Base-by-base conservation (phyloP, 2,113 vertebrate genomes). In the Gobio gobio region DNA sequence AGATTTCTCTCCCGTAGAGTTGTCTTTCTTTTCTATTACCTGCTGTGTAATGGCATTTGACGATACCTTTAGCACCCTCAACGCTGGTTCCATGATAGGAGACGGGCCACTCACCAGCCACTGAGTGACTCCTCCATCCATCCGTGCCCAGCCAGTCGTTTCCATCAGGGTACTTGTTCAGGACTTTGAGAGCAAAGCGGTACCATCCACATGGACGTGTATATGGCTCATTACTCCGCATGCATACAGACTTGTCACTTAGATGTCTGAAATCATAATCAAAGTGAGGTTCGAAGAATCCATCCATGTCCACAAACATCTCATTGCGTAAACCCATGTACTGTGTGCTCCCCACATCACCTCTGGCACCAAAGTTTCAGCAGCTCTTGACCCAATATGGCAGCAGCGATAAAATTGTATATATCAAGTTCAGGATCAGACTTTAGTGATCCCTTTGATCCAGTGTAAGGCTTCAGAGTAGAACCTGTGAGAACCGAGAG, bases 71-170 rank as follows among this genome's bases (percentile, higher is more conserved):
- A 33, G 91, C 91, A 5, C 91, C 92, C 4, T 92, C 89, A 59
- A 91, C 91, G 70, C 43, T 74, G 8, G 89, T 72, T 0, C 91
- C 92, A 1, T 93, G 92, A 87, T 92, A 94, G 73, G 91, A 93
- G 26, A 94, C 93, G 0, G 94, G 94, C 94, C 94, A 94, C 77
- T 92, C 89, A 3, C 86, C 63, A 10, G 40, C 6, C 2, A 20
- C 66, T 12, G 87, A 83, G 5, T 63, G 3, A 64, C 70, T 59
- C 36, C 49, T 59, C 78, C 63, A 87, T 2, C 2, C 5, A 0
- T 86, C 66, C 12, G 80, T 86, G 2, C 91, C 92, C 1, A 94
- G 89, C 93, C 93, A 94, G 5, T 0, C 0, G 20, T 94, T 85
- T 0, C 88, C 92, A n/a, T 56, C 90, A 0, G 83, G 83, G 47